Evolutionary conservation across 2,888 invertebrate species (phyloP), one percentile per base, ranked within the genome.

Genomic region (Thera obeliscata): DNA sequence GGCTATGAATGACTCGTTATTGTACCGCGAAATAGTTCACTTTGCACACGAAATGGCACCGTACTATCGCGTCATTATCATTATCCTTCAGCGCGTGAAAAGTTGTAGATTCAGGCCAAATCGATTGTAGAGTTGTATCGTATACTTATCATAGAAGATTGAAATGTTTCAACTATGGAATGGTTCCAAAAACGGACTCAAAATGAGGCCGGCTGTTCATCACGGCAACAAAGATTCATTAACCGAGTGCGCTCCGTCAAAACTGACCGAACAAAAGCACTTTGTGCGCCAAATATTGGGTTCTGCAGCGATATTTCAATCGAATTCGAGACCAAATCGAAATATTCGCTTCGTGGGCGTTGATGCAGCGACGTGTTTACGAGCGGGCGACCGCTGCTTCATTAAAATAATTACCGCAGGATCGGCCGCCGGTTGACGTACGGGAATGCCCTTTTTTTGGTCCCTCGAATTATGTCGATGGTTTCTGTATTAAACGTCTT

Each of bases 1-100:
- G 78, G 84, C 88, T 89, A 87, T 90, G 90, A 89, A 86, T 86
- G 91, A 89, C 84, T 87, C 84, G 87, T 86, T 88, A 85, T 87
- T 88, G 86, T 82, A 78, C 81, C 80, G 83, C 81, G 79, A 82
- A 86, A 87, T 87, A 86, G 81, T 82, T 83, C 84, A 41, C 56
- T 63, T 11, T 59, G 63, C 56, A 60, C 63, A 63, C 85, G 81
- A 84, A 84, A 82, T 81, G 77, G 65, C 76, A 75, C 69, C 43
- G 46, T 48, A 12, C 22, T 5, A 50, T 56, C 56, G 54, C 59
- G 49, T 66, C 69, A 66, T 66, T 60, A 62, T 60, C 33, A 69
- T 62, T 60, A 38, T 33, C 41, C 33, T 56, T 46, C 60, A 43
- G 11, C 2, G 43, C 9, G 43, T 2, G 22, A 22, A 49, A 55